phyloP scores from a whole-genome alignment of 2,888 invertebrate genomes.

The Camponotus fellah region DNA sequence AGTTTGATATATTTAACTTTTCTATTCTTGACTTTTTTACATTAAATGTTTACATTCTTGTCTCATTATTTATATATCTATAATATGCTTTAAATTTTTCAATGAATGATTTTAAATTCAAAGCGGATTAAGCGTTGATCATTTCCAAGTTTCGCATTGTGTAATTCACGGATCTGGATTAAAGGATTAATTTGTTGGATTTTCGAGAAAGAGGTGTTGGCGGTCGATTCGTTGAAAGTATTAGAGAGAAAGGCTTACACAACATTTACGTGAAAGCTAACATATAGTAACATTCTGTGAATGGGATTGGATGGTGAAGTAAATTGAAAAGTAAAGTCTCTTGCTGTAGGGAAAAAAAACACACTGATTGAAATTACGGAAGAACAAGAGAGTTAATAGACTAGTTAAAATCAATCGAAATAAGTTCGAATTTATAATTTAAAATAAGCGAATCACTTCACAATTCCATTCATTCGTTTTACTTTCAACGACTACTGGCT shows the following conservation, averaged over 20 bases:
- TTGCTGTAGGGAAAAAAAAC: not conserved
- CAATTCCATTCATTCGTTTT: slow-evolving; percentile 28
- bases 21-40: not conserved
- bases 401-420: not conserved
- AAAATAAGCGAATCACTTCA: not conserved
- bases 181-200: not conserved
- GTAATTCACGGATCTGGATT: not conserved
- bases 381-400: slow-evolving; percentile 11
- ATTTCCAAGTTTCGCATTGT: slow-evolving; percentile 7
- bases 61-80: not conserved
- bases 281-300: slow-evolving; percentile 5
- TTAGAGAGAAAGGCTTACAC: not conserved
- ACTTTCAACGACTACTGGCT: slow-evolving; percentile 13
- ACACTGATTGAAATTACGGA: not conserved
- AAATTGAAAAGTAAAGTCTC: slow-evolving; percentile 10
- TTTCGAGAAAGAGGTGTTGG: not conserved
- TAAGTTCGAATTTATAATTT: not conserved
- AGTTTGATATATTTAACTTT: not conserved
- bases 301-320: slow-evolving; percentile 12
- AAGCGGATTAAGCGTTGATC: not conserved
- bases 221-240: slow-evolving; percentile 13
- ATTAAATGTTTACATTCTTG: not conserved
- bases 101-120: not conserved
- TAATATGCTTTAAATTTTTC: not conserved
- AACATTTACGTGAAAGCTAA: not conserved